A percentile compares a stretch with the other conserved stretches of the same genome.
These are phyloP conservation scores for Papilio gigon DNA, from an alignment of 2,888 invertebrate species.

Conservation along the genomic window DNA sequence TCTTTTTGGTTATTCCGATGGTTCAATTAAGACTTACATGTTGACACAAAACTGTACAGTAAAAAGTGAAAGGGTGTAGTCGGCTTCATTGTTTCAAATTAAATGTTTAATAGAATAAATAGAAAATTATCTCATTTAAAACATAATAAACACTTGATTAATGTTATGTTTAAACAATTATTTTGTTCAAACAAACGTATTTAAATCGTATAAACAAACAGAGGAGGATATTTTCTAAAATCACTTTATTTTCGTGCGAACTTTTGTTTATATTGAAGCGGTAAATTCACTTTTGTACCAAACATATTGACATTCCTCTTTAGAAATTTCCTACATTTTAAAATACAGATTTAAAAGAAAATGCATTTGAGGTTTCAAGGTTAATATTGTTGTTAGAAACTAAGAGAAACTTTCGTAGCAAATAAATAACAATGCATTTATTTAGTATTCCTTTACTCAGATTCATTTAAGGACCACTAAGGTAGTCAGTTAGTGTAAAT, in stretches of 20 bases:
- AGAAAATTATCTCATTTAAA: background rate
- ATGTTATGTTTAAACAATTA: background rate
- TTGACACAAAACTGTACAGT: too few relatives aligned
- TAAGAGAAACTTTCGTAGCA: background rate
- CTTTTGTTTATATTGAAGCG: conserved; percentile 18
- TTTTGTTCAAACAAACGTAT: conserved; percentile 8
- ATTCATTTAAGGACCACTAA: too few relatives aligned
- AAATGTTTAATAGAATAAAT: background rate
- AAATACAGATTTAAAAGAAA: background rate
- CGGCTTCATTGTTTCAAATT: background rate
- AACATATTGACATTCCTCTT: conserved; percentile 29
- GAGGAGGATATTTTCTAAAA: background rate
- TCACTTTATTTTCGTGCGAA: conserved; percentile 6
- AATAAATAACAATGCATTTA: too few relatives aligned
- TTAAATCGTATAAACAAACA: conserved; percentile 6
- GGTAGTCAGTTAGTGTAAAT: too few relatives aligned
- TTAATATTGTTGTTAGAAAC: background rate
- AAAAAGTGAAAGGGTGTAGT: too few relatives aligned
- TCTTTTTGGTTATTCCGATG: too few relatives aligned
- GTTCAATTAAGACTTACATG: too few relatives aligned
- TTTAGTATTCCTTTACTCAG: too few relatives aligned
- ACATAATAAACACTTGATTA: background rate
- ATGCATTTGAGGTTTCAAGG: background rate
- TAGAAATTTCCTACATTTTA: conserved; percentile 13
- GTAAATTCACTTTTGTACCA: conserved; percentile 23